Base-by-base conservation (phyloP, 2,113 vertebrate genomes). In the Zosterops borbonicus region DNA sequence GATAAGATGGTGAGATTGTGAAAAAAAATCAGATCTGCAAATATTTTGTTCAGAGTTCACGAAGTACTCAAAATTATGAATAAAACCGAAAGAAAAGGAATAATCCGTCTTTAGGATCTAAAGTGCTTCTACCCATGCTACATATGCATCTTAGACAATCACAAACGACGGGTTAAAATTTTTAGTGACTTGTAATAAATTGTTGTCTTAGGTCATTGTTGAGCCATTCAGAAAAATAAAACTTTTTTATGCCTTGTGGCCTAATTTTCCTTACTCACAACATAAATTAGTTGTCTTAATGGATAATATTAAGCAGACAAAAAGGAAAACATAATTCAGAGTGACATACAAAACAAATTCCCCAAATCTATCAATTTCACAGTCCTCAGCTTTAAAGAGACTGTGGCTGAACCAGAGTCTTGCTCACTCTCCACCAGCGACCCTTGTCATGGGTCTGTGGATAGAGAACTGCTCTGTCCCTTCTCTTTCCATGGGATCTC, bases 361-460 rank as follows among this genome's bases (percentile, higher is more conserved):
- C 76, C 82, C 70, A 87, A 24, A 49, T 56, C 35, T 60, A 56
- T 60, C 41, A 2, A 18, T 91, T 92, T 95, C 70, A 91, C 35
- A 60, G 29, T 27, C 16, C 11, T 56, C 1, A 2, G 9, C 27
- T 82, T 55, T 75, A 19, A n/a, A 47, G 62, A 82, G 23, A 5
- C 19, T 69, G n/a, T 2, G 2, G 41, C 33, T 1, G 5, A 83
- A 25, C 9, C 9, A 65, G 5, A 0, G 0, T 29, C 22, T 41
- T 1, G 0, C 15, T 92, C 1, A 3, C 18, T 18, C 15, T 58
- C 11, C 24, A 37, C 27, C 41, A 82, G 6, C 10, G 8, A 23
- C 3, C 6, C 8, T 41, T 0, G 2, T 16, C 12, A 16, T 0
- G 0, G 9, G 8, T 63, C 7, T 25, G 39, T 0, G 0, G 9